phyloP scores from a whole-genome alignment of 2,113 vertebrate genomes.

The Orthochromis malagaraziensis region DNA sequence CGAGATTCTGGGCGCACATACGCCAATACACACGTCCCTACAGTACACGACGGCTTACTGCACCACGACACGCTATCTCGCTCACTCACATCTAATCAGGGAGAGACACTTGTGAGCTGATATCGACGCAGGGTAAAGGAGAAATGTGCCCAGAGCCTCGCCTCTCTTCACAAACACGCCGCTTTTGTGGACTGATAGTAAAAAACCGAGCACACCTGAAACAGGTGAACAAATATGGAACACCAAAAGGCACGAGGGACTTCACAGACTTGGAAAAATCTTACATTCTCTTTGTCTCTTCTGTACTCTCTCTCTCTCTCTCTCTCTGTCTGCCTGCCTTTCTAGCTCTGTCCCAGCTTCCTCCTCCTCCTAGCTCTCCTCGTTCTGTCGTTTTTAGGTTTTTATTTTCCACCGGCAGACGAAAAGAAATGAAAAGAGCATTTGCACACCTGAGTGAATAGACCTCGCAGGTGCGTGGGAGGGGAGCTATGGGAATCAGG shows the following conservation, averaged over 20 bases:
- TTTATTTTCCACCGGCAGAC: neutral
- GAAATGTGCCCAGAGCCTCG: constrained; percentile 3
- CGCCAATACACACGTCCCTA: neutral
- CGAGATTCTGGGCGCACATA: neutral
- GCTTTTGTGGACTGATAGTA: neutral
- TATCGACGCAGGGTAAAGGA: neutral
- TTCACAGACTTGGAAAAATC: constrained; percentile 26
- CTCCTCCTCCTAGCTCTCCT: neutral
- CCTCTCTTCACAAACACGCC: neutral
- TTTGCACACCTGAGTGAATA: constrained; percentile 61
- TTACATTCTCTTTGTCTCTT: constrained; percentile 39
- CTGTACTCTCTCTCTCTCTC: neutral
- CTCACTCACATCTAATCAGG: constrained; percentile 7
- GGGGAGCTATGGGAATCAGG: constrained; percentile 48
- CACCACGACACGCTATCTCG: neutral
- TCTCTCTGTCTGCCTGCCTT: neutral
- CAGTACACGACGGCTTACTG: neutral
- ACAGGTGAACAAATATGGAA: constrained; percentile 19
- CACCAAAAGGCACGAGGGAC: constrained; percentile 28
- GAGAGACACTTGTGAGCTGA: constrained; percentile 7
- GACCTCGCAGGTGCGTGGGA: constrained; percentile 54
- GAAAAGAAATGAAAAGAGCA: constrained; percentile 40
- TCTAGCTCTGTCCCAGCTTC: constrained; percentile 14
- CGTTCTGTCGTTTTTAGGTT: neutral
- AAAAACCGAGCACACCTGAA: neutral